phyloP scores from a whole-genome alignment of 2,797 vertebrate genomes.

The Channa striata region DNA sequence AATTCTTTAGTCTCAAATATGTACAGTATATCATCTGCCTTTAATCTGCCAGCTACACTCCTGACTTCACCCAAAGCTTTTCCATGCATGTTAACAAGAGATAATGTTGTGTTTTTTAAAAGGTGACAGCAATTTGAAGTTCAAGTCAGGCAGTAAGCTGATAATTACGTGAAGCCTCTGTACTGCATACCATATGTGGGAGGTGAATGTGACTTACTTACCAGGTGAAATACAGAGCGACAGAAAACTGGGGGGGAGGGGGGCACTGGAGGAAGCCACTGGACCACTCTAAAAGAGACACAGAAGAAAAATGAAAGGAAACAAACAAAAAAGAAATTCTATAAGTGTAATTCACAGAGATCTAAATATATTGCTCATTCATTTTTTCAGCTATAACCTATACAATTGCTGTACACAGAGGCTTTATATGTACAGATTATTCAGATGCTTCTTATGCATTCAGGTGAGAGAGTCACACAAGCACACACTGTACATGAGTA shows the following conservation, averaged over 20 bases:
- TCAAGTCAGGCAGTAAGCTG: conserved; percentile 13
- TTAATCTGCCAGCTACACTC: neutral
- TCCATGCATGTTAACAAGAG: conserved; percentile 13
- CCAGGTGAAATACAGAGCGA: conserved; percentile 65
- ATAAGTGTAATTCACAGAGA: conserved; percentile 33
- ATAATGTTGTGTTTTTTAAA: conserved; percentile 1
- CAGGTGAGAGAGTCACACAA: conserved; percentile 36
- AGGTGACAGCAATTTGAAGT: conserved; percentile 33
- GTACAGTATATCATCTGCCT: too few relatives aligned
- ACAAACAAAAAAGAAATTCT: neutral
- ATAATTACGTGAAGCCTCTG: conserved; percentile 44
- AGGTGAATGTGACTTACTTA: conserved; percentile 63
- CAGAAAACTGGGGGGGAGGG: conserved; percentile 68
- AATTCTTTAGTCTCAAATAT: too few relatives aligned
- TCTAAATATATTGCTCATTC: conserved; percentile 7
- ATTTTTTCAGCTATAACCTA: conserved; percentile 39
- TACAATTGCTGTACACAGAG: too few relatives aligned
- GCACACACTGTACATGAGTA: conserved; percentile 30
- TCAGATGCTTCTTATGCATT: conserved; percentile 47
- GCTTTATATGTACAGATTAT: conserved; percentile 25
- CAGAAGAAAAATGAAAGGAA: too few relatives aligned
- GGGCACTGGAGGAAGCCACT: conserved; percentile 68
- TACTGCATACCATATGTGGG: conserved; percentile 27
- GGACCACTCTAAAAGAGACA: conserved; percentile 64
- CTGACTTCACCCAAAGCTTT: neutral